phyloP scores from a whole-genome alignment of 2,797 vertebrate genomes.

The Poeciliopsis presidionis region DNA sequence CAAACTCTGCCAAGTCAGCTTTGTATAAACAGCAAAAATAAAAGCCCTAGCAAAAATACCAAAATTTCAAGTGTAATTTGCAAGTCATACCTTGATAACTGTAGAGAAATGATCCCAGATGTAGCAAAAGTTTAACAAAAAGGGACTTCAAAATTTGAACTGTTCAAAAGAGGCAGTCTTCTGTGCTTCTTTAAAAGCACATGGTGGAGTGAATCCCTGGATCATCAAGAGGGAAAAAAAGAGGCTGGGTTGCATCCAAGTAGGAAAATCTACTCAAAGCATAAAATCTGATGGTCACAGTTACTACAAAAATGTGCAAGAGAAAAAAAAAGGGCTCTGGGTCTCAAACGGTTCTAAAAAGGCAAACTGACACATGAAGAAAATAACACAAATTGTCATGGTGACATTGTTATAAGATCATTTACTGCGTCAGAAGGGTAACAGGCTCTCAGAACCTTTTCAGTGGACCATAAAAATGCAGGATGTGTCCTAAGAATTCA shows the following conservation, averaged over 20 bases:
- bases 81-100: constrained; percentile 58
- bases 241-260: constrained; percentile 38
- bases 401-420: constrained; percentile 61
- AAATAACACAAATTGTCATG: constrained; percentile 75
- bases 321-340: constrained; percentile 23
- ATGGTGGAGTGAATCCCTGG: constrained; percentile 45
- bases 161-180: constrained; percentile 27
- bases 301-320: constrained; percentile 41
- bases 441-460: constrained; percentile 54
- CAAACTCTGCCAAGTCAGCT: constrained; percentile 52
- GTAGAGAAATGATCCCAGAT: constrained; percentile 66
- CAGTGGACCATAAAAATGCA: constrained; percentile 65
- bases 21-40: constrained; percentile 62
- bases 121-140: constrained; percentile 55
- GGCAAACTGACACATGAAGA: constrained; percentile 62
- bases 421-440: constrained; percentile 56
- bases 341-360: constrained; percentile 40
- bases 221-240: constrained; percentile 36
- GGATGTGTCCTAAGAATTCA: constrained; percentile 63
- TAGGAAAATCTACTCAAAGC: constrained; percentile 19
- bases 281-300: constrained; percentile 31
- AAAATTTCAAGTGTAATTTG: constrained; percentile 58
- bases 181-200: constrained; percentile 23
- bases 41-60: constrained; percentile 66
- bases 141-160: constrained; percentile 53